A percentile compares a stretch with the other conserved stretches of the same genome.
These are phyloP conservation scores for Engystomops pustulosus DNA, from an alignment of 2,113 vertebrate species.

Conservation along the genomic window DNA sequence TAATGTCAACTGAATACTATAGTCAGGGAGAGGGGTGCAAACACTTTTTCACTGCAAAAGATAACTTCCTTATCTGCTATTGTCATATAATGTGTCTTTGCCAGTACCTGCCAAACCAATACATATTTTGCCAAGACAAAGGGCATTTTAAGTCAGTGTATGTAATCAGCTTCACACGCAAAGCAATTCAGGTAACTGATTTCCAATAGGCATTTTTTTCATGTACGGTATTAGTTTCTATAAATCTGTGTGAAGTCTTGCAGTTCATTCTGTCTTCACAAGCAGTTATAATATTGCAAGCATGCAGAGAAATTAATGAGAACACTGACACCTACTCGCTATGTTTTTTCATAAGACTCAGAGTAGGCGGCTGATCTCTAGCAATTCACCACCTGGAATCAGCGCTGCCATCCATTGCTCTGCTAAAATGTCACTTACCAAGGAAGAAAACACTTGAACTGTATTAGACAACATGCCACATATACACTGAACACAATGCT, in stretches of 20 bases:
- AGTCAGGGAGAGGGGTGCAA: too few relatives aligned
- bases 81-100: too few relatives aligned
- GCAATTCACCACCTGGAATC: constrained; percentile 37
- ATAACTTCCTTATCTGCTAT: too few relatives aligned
- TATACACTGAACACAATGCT: neutral
- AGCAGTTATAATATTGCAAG: constrained; percentile 20
- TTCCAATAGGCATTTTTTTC: neutral
- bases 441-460: constrained; percentile 29
- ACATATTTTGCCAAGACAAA: neutral
- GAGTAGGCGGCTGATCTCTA: constrained; percentile 44
- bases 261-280: constrained; percentile 10
- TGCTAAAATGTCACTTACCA: constrained; percentile 39
- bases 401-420: constrained; percentile 19
- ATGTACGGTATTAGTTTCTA: constrained; percentile 37
- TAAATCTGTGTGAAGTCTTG: constrained; percentile 16
- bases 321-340: constrained; percentile 40
- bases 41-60: too few relatives aligned
- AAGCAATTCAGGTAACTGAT: constrained; percentile 8
- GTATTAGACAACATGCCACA: constrained; percentile 16
- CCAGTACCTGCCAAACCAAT: neutral
- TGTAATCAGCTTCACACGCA: neutral
- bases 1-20: too few relatives aligned
- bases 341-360: constrained; percentile 22
- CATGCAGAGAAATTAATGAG: constrained; percentile 50
- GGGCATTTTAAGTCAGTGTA: neutral